Conservation (phyloP, 2,797 vertebrate species). For the Taeniopygia guttata region DNA sequence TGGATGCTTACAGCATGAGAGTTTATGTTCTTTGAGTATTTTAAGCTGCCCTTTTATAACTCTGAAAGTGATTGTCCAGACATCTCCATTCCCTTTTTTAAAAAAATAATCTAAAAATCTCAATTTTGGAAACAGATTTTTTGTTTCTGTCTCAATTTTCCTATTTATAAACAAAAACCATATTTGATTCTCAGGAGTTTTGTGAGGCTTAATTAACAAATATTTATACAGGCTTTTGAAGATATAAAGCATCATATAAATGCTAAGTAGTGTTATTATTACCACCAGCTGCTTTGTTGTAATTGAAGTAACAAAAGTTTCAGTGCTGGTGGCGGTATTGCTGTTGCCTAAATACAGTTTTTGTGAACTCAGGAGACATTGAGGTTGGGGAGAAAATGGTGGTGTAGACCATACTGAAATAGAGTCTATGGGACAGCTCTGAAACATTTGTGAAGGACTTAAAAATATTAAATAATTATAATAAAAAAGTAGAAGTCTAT, state of each 20-base stretch:
- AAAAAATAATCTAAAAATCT: background rate
- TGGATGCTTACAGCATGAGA: background rate
- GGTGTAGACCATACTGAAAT: background rate
- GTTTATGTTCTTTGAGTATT: background rate
- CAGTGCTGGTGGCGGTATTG: background rate
- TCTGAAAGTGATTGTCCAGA: background rate
- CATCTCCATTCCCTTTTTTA: background rate
- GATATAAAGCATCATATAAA: background rate
- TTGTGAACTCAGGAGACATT: background rate
- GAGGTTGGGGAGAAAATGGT: background rate
- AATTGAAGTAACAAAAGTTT: slow-evolving; percentile 15
- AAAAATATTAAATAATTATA: background rate
- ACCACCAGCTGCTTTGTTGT: slow-evolving; percentile 13
- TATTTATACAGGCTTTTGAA: slow-evolving; percentile 30
- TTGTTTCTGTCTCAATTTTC: background rate
- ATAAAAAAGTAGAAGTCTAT: background rate
- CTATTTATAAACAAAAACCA: background rate
- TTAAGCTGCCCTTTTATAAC: background rate
- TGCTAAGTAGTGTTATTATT: slow-evolving; percentile 4
- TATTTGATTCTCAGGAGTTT: background rate
- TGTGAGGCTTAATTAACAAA: slow-evolving; percentile 12
- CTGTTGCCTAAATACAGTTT: background rate
- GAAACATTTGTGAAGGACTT: background rate
- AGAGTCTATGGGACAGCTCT: background rate
- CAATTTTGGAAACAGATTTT: background rate